phyloP scores from a whole-genome alignment of 2,888 invertebrate genomes.

The Branchellion lobata region DNA sequence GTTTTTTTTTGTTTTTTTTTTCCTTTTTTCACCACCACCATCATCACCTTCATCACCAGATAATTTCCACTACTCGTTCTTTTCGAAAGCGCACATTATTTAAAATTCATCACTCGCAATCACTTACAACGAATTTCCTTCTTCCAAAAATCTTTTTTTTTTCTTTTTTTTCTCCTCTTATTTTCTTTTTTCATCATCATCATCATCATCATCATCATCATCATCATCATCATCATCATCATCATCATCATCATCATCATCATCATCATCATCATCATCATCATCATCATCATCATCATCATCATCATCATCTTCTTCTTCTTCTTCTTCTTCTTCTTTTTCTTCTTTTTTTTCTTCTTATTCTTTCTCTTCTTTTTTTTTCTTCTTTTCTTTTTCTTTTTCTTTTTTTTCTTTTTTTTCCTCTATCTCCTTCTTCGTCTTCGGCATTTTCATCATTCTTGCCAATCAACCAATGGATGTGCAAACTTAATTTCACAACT shows the following conservation, averaged over 20 bases:
- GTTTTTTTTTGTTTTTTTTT: no score
- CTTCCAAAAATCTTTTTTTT: no score
- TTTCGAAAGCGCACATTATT: no score
- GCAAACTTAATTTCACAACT: no score
- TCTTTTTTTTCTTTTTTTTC: background rate
- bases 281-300: conserved; percentile 18
- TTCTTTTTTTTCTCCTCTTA: no score
- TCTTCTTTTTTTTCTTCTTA: no score
- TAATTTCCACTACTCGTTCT: no score
- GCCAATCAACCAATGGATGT: background rate
- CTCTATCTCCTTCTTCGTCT: no score
- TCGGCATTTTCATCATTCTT: background rate
- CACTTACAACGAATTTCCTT: no score
- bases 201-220: background rate
- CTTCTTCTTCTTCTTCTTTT: background rate
- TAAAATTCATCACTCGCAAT: background rate
- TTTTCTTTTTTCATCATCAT: no score
- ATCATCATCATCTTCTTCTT: background rate
- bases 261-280: conserved; percentile 25
- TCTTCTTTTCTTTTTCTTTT: background rate
- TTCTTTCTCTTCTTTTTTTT: background rate
- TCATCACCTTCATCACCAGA: no score
- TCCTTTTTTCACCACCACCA: no score
- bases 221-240: background rate
- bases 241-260: conserved; percentile 13